phyloP scores from a whole-genome alignment of 2,797 vertebrate species.

The Delichon dasypus region DNA sequence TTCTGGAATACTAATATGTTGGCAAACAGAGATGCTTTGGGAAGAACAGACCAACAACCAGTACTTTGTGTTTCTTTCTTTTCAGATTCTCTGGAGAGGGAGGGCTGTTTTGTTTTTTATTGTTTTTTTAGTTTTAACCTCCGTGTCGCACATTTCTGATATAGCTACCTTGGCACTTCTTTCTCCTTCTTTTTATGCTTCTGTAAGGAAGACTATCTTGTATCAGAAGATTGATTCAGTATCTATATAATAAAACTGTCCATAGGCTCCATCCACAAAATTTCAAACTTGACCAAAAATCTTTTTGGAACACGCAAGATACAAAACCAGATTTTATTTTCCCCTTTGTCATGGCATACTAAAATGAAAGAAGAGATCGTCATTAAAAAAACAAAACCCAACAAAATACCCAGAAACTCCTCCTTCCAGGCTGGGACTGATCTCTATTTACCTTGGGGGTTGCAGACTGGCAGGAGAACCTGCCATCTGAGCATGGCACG shows the following conservation, averaged over 20 bases:
- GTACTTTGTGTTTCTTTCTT: not conserved
- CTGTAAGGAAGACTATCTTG: not conserved
- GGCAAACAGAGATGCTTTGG: slow-evolving; percentile 10
- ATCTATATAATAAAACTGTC: not conserved
- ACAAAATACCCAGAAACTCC: not conserved
- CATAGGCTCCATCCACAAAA: not conserved
- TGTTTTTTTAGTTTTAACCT: not conserved
- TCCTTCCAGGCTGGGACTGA: slow-evolving; percentile 1
- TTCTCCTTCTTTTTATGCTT: not conserved
- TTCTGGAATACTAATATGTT: slow-evolving; percentile 5
- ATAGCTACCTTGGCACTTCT: not conserved
- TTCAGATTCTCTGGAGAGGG: not conserved
- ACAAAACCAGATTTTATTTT: not conserved
- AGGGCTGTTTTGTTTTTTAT: not conserved
- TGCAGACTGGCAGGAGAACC: slow-evolving; percentile 13
- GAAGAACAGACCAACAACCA: not conserved
- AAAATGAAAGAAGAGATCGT: not conserved
- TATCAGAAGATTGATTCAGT: not conserved
- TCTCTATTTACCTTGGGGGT: slow-evolving; percentile 30
- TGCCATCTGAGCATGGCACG: not conserved
- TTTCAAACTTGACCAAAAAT: not conserved
- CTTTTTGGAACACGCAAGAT: not conserved
- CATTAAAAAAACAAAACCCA: not conserved
- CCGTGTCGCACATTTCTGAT: not conserved
- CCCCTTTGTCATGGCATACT: not conserved